A percentile compares a stretch with the other conserved stretches of the same genome.
Evolutionary conservation across 2,888 invertebrate genomes (phyloP).

Genomic region (Cephus nigrinus): DNA sequence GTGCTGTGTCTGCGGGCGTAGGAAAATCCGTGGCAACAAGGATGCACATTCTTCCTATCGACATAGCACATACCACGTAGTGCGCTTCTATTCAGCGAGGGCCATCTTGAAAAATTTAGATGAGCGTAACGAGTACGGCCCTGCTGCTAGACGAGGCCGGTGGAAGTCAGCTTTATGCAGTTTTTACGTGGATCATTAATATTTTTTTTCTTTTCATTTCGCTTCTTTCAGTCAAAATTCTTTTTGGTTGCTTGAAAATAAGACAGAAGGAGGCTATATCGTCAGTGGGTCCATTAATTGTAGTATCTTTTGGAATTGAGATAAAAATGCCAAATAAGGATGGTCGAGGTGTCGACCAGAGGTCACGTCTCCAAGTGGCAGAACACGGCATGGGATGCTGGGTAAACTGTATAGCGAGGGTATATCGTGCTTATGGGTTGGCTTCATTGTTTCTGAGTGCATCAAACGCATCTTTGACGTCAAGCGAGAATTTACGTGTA

Average conservation of each 20-base stretch:
- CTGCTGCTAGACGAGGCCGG: neutral
- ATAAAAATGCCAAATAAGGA: neutral
- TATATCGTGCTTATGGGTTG: slow-evolving; percentile 21
- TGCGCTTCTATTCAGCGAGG: slow-evolving; percentile 46
- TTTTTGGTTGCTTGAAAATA: no score
- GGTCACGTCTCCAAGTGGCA: neutral
- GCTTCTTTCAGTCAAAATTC: no score
- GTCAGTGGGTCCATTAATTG: no score
- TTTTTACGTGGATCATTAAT: no score
- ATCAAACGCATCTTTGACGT: slow-evolving; percentile 35
- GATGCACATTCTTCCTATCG: no score
- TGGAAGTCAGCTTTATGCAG: no score
- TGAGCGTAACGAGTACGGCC: slow-evolving; percentile 49
- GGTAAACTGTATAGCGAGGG: slow-evolving; percentile 4
- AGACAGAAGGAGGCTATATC: no score
- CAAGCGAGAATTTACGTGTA: slow-evolving; percentile 12
- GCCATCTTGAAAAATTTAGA: slow-evolving; percentile 55
- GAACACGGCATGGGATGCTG: neutral
- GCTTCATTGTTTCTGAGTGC: slow-evolving; percentile 22
- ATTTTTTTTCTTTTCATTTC: no score
- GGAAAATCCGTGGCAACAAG: no score
- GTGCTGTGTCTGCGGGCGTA: no score
- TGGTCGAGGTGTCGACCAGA: neutral
- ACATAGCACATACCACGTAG: neutral
- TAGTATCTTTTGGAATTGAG: no score